phyloP scores from a whole-genome alignment of 2,113 vertebrate genomes.

The Copsychus sechellarum region DNA sequence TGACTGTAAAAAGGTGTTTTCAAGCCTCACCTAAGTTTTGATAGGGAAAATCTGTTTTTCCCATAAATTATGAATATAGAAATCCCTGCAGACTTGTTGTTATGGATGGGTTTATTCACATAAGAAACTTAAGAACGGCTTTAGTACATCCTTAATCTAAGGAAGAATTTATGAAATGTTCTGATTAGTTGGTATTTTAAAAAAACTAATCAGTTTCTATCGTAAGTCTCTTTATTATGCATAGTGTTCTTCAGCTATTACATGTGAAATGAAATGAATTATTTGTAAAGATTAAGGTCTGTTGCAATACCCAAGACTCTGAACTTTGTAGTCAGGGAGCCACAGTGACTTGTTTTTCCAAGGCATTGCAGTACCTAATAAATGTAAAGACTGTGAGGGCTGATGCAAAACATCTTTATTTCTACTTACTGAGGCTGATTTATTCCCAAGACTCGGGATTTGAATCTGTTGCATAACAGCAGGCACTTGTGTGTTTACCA shows the following conservation, averaged over 20 bases:
- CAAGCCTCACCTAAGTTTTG: background rate
- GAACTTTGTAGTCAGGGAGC: background rate
- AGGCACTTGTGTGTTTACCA: background rate
- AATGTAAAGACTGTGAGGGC: background rate
- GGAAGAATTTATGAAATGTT: background rate
- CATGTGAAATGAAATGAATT: background rate
- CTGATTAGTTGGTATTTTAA: background rate
- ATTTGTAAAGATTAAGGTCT: background rate
- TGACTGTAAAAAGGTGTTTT: constrained; percentile 18
- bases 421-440: background rate
- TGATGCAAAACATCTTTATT: background rate
- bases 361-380: background rate
- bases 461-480: background rate
- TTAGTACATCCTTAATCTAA: background rate
- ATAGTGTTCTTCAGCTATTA: background rate
- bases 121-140: background rate
- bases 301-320: background rate
- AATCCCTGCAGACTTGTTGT: background rate
- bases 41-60: background rate
- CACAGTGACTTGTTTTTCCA: background rate
- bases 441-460: background rate
- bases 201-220: background rate
- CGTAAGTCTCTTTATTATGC: background rate
- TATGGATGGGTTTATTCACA: background rate
- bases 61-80: background rate